A percentile compares a stretch with the other conserved stretches of the same genome.
Evolutionary conservation across 2,888 invertebrate genomes (phyloP).

Genomic region (Entomobrya multifasciata): DNA sequence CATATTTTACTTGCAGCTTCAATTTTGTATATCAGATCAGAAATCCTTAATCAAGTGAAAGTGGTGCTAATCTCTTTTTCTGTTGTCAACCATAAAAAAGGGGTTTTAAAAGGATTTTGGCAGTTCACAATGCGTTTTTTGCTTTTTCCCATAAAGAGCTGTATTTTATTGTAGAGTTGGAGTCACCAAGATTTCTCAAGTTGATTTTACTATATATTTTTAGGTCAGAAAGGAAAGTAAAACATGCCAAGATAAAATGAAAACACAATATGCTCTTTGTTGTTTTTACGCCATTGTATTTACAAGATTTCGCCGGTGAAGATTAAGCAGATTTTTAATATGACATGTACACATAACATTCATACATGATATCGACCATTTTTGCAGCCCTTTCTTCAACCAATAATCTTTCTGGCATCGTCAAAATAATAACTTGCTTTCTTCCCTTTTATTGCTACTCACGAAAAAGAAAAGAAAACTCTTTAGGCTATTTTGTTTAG

Average conservation of each 20-base stretch:
- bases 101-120: background rate
- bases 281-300: constrained; percentile 1
- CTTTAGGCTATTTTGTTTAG: background rate
- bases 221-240: background rate
- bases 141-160: constrained; percentile 15
- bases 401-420: background rate
- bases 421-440: background rate
- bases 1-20: background rate
- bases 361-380: constrained; percentile 34
- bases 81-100: background rate
- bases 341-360: too few relatives aligned
- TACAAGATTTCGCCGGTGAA: constrained; percentile 28
- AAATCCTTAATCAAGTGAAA: background rate
- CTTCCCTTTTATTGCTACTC: background rate
- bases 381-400: background rate
- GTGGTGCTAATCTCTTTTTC: constrained; percentile 13
- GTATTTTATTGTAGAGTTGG: constrained; percentile 16
- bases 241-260: background rate
- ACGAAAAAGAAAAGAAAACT: background rate
- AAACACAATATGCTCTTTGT: background rate
- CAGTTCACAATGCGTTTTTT: constrained; percentile 20
- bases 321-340: constrained; percentile 53
- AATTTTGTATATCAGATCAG: background rate
- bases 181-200: constrained; percentile 37
- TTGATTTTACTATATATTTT: constrained; percentile 24